phyloP scores from a whole-genome alignment of 2,888 invertebrate species.

The Andrena trimmerana region DNA sequence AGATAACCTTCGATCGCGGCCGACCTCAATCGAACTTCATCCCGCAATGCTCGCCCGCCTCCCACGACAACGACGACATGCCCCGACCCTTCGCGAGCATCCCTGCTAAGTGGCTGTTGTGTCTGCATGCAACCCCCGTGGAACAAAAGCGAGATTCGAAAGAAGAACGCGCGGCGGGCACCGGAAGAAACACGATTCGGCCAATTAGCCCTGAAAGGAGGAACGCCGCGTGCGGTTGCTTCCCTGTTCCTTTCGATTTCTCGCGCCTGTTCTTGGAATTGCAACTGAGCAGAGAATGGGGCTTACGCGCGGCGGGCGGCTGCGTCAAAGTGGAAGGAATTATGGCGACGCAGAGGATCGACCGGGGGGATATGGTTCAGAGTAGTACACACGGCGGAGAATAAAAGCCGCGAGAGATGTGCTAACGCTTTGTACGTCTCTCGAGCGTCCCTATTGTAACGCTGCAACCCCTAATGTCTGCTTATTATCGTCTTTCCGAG shows the following conservation, averaged over 20 bases:
- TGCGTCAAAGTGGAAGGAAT: neutral
- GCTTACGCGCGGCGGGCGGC: neutral
- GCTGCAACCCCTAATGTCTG: neutral
- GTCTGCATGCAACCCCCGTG: slow-evolving; percentile 28
- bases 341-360: neutral
- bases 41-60: slow-evolving; percentile 48
- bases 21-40: slow-evolving; percentile 69
- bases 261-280: neutral
- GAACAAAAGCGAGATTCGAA: neutral
- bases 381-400: neutral
- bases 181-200: slow-evolving; percentile 9
- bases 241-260: neutral
- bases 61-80: slow-evolving; percentile 34
- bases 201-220: slow-evolving; percentile 15
- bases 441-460: neutral
- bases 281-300: neutral
- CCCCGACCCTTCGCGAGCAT: slow-evolving; percentile 26
- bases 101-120: slow-evolving; percentile 21
- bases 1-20: slow-evolving; percentile 67
- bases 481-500: neutral
- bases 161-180: neutral
- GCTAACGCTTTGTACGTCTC: neutral
- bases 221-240: neutral
- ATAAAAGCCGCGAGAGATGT: neutral
- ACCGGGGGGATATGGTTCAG: neutral